phyloP scores from a whole-genome alignment of 1,140 invertebrate species.

The Steinernema feltiae region DNA sequence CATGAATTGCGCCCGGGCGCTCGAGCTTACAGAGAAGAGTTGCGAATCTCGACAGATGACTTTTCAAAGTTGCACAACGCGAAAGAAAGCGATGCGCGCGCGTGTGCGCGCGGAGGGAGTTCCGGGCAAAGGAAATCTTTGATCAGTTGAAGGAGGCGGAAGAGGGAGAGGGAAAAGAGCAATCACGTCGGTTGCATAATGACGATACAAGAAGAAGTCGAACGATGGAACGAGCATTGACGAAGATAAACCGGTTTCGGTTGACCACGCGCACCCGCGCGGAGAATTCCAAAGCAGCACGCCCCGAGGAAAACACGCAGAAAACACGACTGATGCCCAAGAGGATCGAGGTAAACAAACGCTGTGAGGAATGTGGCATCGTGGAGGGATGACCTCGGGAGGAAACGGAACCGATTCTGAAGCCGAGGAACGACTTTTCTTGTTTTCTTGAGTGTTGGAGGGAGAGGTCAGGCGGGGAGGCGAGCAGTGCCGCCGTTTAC shows the following conservation, averaged over 20 bases:
- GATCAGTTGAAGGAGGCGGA: neutral
- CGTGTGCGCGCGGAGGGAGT: no score
- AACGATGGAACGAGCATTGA: neutral
- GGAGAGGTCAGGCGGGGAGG: no score
- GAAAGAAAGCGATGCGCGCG: no score
- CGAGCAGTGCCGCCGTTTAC: no score
- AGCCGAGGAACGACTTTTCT: no score
- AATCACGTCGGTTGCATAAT: conserved; percentile 1
- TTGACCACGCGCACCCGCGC: neutral
- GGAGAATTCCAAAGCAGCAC: neutral
- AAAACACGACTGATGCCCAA: neutral
- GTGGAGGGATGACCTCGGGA: neutral
- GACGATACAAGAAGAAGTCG: neutral
- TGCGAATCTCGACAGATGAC: neutral
- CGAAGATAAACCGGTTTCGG: neutral
- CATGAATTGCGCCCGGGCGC: neutral
- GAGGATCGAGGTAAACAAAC: neutral
- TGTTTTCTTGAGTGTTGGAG: no score
- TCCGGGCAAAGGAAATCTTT: neutral
- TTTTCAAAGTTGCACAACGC: neutral
- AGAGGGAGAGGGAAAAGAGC: conserved; percentile 15
- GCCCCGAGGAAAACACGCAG: neutral
- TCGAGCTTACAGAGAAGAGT: neutral
- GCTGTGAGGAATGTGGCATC: neutral
- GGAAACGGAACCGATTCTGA: no score